Evolutionary conservation across 2,113 vertebrate species (phyloP), one percentile per base, ranked within the genome.

Genomic region (Micromys minutus): DNA sequence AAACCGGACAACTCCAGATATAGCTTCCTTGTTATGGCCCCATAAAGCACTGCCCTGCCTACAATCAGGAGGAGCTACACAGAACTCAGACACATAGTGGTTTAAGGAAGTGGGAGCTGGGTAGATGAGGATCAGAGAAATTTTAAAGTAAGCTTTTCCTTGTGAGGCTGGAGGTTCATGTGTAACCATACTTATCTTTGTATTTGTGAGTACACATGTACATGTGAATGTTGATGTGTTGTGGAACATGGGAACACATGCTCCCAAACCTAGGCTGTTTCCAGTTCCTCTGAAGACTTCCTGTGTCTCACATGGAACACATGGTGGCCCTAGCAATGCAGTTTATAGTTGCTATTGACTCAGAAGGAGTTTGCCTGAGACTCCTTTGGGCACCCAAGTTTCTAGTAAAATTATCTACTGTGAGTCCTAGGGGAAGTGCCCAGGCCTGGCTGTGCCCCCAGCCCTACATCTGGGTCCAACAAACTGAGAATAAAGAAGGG

Each of bases 201-300:
- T 42, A 2, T 69, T 24, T 7, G 7, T 61, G 59, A 29, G 34
- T n/a, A 45, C 7, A 21, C 47, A 71, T 5, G 9, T 9, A 29
- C 9, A 0, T 0, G 52, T 31, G 71, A 11, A 50, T n/a, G 4
- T 16, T 7, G 13, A 19, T 4, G 61, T 31, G 17, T 1, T 71
- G 29, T 63, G 17, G 89, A 69, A 55, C 31, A 61, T 0, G 26
- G 83, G 67, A 67, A 10, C 0, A 4, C 19, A 13, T 39, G 29
- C 7, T 93, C 50, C 8, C 31, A 72, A n/a, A 61, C 7, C 21
- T 5, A 77, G 84, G 22, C 42, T 26, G 0, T 29, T 31, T 42
- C 55, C 7, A 15, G 90, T 52, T 50, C 52, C 71, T 59, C 74
- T 3, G 1, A 24, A n/a, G 34, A 50, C 10, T 22, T 59, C 65